Conservation (phyloP, 2,888 invertebrate genomes). For the Eristalinus aeneus region DNA sequence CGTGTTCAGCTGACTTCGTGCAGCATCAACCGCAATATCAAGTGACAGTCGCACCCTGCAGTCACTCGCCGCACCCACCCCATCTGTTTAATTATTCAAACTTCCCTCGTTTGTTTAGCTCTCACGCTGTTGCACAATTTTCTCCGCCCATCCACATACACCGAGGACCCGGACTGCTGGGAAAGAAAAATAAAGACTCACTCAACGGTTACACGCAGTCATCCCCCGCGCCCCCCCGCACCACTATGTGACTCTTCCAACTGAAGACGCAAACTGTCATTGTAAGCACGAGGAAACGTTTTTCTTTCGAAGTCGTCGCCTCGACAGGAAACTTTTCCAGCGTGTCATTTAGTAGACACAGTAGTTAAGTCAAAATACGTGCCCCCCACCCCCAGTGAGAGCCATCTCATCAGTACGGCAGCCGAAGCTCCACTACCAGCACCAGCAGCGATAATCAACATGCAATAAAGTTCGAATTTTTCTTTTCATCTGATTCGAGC, state of each 20-base stretch:
- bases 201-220: constrained; percentile 7
- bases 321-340: constrained; percentile 51
- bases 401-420: not conserved
- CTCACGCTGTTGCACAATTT: constrained; percentile 68
- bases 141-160: not conserved
- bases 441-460: constrained; percentile 59
- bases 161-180: not conserved
- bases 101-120: constrained; percentile 57
- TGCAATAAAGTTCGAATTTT: constrained; percentile 70
- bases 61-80: not conserved
- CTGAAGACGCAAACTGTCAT: constrained; percentile 68
- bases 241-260: not conserved
- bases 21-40: not conserved
- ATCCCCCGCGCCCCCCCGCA: not conserved
- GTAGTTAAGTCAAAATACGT: constrained; percentile 66
- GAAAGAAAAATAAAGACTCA: constrained; percentile 60
- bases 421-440: too few species aligned
- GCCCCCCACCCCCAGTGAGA: not conserved
- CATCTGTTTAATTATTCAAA: constrained; percentile 67
- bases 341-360: constrained; percentile 61
- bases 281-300: constrained; percentile 66
- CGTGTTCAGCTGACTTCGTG: not conserved
- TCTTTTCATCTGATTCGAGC: constrained; percentile 50
- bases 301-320: constrained; percentile 44
- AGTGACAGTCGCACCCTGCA: too few species aligned